These are phyloP conservation scores for Cactoblastis cactorum DNA, from an alignment of 2,888 invertebrate species.

Conservation along the genomic window DNA sequence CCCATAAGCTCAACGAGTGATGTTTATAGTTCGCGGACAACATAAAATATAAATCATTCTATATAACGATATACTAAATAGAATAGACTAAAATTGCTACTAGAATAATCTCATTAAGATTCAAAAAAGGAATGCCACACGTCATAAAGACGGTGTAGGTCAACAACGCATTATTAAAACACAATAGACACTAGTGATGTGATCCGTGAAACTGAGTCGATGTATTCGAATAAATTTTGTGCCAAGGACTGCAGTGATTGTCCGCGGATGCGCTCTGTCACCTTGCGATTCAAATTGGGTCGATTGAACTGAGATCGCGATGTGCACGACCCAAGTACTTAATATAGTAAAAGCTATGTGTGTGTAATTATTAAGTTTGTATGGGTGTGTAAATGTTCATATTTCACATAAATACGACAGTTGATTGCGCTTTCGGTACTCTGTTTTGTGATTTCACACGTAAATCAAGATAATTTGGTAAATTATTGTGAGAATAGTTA, in stretches of 20 bases:
- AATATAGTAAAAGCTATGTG: conserved; percentile 17
- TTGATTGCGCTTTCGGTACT: background rate
- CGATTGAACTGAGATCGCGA: conserved; percentile 35
- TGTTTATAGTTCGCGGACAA: too few species aligned
- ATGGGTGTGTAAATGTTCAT: background rate
- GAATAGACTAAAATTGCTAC: conserved; percentile 9
- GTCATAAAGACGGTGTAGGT: conserved; percentile 50
- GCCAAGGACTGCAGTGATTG: conserved; percentile 66
- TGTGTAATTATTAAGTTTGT: background rate
- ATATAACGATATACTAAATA: background rate
- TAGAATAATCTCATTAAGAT: conserved; percentile 4
- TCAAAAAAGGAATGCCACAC: conserved; percentile 13
- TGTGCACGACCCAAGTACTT: conserved; percentile 20
- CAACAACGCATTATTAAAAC: conserved; percentile 50
- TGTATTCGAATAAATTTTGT: conserved; percentile 44
- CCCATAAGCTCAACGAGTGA: too few species aligned
- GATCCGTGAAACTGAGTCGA: conserved; percentile 51
- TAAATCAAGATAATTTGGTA: background rate
- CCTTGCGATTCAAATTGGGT: conserved; percentile 55
- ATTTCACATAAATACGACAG: background rate
- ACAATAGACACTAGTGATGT: conserved; percentile 61
- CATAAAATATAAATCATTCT: background rate
- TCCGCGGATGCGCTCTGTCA: conserved; percentile 58
- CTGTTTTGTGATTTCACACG: background rate
- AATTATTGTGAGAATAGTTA: background rate